phyloP scores from a whole-genome alignment of 1,140 invertebrate species.

The Lepeophtheirus salmonis region DNA sequence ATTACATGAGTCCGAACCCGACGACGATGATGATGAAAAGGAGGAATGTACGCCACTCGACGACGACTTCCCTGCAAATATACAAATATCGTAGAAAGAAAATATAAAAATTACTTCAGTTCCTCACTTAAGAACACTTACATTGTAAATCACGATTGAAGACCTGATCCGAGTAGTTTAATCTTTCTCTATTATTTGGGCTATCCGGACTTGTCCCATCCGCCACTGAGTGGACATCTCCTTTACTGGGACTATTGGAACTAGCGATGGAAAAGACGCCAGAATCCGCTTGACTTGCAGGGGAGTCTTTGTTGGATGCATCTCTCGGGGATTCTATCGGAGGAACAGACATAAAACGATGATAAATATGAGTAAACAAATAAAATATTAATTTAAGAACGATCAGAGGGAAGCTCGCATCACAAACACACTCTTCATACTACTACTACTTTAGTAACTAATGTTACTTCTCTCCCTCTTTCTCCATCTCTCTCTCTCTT shows the following conservation, averaged over 20 bases:
- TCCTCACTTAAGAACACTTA: neutral
- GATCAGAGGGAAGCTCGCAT: no score
- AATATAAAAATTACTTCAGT: neutral
- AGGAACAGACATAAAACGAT: neutral
- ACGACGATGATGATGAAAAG: neutral
- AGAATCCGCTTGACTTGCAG: conserved; percentile 18
- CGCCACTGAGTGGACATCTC: neutral
- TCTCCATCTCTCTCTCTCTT: neutral
- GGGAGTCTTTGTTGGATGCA: conserved; percentile 17
- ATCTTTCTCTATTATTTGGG: conserved; percentile 4
- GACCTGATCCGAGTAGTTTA: neutral
- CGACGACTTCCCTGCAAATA: neutral
- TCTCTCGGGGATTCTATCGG: conserved; percentile 13
- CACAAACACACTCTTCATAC: neutral
- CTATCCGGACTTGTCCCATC: conserved; percentile 14
- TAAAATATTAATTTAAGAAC: neutral
- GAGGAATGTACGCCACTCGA: neutral
- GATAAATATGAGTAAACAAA: neutral
- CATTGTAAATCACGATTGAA: conserved; percentile 8
- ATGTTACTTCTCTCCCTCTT: no score
- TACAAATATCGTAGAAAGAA: neutral
- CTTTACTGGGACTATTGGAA: conserved; percentile 16
- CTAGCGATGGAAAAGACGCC: conserved; percentile 17
- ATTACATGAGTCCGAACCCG: neutral
- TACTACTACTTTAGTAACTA: neutral